Base-by-base conservation (phyloP, 92 coral and sea anemone species). In the Zoanthus solanderi region DNA sequence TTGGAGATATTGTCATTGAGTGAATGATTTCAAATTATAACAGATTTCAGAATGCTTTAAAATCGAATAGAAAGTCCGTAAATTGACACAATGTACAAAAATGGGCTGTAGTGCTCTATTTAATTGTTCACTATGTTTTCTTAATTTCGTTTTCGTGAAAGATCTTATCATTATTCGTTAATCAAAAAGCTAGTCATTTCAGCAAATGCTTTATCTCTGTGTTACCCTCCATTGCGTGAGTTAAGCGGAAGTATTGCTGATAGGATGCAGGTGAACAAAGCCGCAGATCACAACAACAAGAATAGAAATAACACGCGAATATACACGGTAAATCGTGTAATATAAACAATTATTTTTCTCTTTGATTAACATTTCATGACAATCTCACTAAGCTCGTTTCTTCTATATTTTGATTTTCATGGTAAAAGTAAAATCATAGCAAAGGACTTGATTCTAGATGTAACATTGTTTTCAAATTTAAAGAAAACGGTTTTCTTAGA, bases 231-330 rank as follows among this genome's bases (percentile, higher is more conserved):
- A 23, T 81, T 17, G 61, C 85, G 85, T 81, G 85, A 81, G 85
- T 81, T 46, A 81, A 65, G 85, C 85, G 75, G 85, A 81, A 45
- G 48, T 23, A 11, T 32, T 30, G 53, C 12, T n/a, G 85, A 66
- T 81, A 66, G 46, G 37, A 53, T 46, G 9, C 75, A 81, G 85
- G 85, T 81, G 37, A 53, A 44, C 46, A 0, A 7, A 2, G 5
- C 75, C 85, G 52, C 75, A 46, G 45, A 42, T 42, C 72, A 13
- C 75, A 37, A 9, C 57, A 81, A 81, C 85, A 81, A 66, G 29
- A 53, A 81, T 23, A 34, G 34, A 23, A 66, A 66, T 81, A 47
- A 66, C 46, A 32, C 15, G 46, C 46, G 56, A 50, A 50, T 37
- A 37, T 37, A 37, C 42, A 37, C 42, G 42, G 4, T 37, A 2